Evolutionary conservation across 2,797 vertebrate species (phyloP), one percentile per base, ranked within the genome.

Genomic region (Danio jaintianensis): DNA sequence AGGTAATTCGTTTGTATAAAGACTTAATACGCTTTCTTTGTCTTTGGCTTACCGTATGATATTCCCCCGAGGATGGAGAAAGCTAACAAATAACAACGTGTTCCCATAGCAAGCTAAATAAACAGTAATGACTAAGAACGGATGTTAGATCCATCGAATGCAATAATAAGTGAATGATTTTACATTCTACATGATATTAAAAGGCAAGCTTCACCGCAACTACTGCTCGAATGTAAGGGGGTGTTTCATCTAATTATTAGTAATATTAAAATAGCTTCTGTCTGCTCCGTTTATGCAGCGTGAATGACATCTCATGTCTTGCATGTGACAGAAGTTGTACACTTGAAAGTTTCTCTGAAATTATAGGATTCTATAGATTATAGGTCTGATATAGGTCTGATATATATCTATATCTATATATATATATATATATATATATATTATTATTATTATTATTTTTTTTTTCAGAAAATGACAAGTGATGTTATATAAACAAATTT

Each of bases 41-140:
- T 67, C 42, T 77, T 48, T 47, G 63, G 62, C 38, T 68, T 38
- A 68, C 63, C 16, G 16, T 47, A 45, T 0, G 15, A 16, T 29
- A 43, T 67, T 29, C 42, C 42, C 63, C 4, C 4, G 52, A 67
- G 53, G 58, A 68, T 2, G 11, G 6, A 0, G n/a, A 64, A 58
- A 47, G 67, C 62, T 56, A 78, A 81, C 40, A 71, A 70, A 63
- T 66, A 68, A 18, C 15, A 73, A 70, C 47, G 40, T 0, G 8
- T 66, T 58, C 68, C 52, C 70, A 78, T 20, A 56, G 61, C 29
- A 53, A 43, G n/a, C 56, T 52, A 52, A 59, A 66, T 36, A 56
- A 58, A 40, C 29, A 42, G 52, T 47, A 67, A 66, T 64, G 20
- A 56, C 36, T 63, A 42, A 18, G 66, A 16, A 50, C 59, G 38